phyloP scores from a whole-genome alignment of 1,140 invertebrate genomes.

The Temnothorax longispinosus region DNA sequence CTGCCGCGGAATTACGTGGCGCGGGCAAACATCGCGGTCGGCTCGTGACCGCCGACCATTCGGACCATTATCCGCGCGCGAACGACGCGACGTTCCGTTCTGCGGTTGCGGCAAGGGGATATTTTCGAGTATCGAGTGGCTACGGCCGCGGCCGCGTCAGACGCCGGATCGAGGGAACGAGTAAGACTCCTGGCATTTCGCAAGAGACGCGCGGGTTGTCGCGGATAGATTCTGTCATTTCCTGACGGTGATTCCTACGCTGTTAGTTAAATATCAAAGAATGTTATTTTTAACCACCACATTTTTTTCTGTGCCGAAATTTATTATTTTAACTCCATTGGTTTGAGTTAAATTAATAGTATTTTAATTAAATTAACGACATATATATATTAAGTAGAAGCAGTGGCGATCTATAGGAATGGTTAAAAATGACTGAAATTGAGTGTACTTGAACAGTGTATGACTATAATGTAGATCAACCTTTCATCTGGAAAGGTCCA shows the following conservation, averaged over 20 bases:
- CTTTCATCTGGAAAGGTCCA: not conserved
- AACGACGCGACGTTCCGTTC: conserved; percentile 10
- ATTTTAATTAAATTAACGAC: no score
- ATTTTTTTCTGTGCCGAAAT: no score
- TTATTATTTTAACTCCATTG: no score
- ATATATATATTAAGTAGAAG: no score
- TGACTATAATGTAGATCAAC: no score
- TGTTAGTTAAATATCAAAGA: no score
- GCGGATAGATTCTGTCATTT: conserved; percentile 20
- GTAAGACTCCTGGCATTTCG: not conserved
- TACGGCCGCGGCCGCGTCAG: not conserved
- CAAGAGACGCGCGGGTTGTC: not conserved
- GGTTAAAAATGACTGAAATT: no score
- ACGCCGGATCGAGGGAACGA: not conserved
- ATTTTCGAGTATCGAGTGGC: conserved; percentile 24
- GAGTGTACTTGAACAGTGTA: no score
- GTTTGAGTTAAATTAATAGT: no score
- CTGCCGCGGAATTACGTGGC: not conserved
- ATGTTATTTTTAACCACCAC: no score
- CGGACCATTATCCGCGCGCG: not conserved
- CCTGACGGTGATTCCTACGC: no score
- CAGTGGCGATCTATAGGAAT: no score
- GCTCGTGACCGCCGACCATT: conserved; percentile 37
- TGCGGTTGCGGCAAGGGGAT: conserved; percentile 4
- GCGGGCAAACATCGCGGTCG: conserved; percentile 27